These are phyloP conservation scores for Acanthurus tractus DNA, from an alignment of 2,797 vertebrate species.

Conservation along the genomic window DNA sequence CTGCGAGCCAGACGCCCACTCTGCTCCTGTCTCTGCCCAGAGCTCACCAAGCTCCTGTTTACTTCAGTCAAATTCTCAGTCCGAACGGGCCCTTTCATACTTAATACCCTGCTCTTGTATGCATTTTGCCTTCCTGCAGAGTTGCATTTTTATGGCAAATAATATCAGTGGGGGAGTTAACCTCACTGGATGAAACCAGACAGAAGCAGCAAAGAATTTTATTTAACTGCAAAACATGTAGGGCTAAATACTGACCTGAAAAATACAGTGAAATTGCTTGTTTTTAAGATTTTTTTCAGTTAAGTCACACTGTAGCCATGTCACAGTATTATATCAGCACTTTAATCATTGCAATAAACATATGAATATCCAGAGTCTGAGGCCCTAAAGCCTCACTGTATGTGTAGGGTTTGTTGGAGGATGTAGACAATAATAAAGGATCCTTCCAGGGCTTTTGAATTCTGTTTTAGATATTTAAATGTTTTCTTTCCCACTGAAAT, in stretches of 20 bases:
- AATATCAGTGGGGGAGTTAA: constrained; percentile 4
- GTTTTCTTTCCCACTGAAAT: background rate
- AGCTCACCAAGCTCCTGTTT: constrained; percentile 78
- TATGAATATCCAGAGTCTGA: background rate
- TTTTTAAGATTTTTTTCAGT: background rate
- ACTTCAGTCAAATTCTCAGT: constrained; percentile 68
- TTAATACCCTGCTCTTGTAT: constrained; percentile 26
- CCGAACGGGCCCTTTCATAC: constrained; percentile 23
- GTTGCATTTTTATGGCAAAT: constrained; percentile 3
- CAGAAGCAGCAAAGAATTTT: background rate
- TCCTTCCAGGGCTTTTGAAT: background rate
- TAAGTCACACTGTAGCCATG: background rate
- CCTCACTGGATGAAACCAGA: background rate
- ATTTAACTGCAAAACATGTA: background rate
- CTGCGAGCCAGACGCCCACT: constrained; percentile 86
- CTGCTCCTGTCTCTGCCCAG: constrained; percentile 81
- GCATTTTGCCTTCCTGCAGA: constrained; percentile 18
- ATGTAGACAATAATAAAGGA: background rate
- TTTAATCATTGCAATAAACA: background rate
- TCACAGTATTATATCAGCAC: background rate
- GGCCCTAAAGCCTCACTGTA: background rate
- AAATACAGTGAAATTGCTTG: background rate
- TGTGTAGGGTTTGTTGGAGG: background rate
- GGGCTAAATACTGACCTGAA: background rate
- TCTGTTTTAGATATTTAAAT: background rate